A percentile compares a stretch with the other conserved stretches of the same genome.
These are phyloP conservation scores for Macrobrachium nipponense DNA, from an alignment of 1,140 invertebrate genomes.

Conservation along the genomic window DNA sequence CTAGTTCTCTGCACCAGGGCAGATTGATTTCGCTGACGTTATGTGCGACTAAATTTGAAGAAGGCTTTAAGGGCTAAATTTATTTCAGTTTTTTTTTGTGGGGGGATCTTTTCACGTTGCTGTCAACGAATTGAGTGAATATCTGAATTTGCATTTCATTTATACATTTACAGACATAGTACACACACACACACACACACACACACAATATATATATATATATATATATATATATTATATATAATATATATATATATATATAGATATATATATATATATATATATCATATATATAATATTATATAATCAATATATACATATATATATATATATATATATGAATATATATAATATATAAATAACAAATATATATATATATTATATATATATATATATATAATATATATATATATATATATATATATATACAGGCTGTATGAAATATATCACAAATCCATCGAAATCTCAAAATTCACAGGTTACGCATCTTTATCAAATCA, in stretches of 20 bases:
- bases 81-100: no score
- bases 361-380: neutral
- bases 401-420: conserved; percentile 13
- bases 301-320: conserved; percentile 16
- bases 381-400: conserved; percentile 17
- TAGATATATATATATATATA: neutral
- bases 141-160: no score
- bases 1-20: no score
- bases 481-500: neutral
- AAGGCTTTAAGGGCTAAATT: no score
- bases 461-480: no score
- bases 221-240: neutral
- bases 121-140: no score
- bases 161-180: no score
- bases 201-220: neutral
- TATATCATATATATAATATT: conserved; percentile 24
- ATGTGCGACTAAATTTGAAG: no score
- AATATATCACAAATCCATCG: neutral
- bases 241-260: neutral
- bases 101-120: no score
- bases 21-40: no score
- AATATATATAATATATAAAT: neutral
- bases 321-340: conserved; percentile 10
- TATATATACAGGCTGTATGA: neutral
- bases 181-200: conserved; percentile 2